Evolutionary conservation across 2,797 vertebrate species (phyloP), one percentile per base, ranked within the genome.

Genomic region (Tadarida brasiliensis): DNA sequence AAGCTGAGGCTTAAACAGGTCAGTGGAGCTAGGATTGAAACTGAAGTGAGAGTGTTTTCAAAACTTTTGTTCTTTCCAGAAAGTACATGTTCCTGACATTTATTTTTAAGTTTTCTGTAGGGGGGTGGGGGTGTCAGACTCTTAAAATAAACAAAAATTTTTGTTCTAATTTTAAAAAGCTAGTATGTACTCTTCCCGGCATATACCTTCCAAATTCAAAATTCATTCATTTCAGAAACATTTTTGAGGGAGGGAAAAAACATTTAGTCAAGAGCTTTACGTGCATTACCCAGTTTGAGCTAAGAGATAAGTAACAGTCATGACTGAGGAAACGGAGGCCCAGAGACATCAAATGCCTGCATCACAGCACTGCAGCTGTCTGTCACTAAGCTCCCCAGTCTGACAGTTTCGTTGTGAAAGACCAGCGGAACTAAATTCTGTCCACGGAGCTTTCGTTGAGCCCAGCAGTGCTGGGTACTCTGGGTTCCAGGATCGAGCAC

Each of bases 41-140:
- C 47, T 91, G 14, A 39, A 77, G 39, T 74, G 1, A 77, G 51
- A 73, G 44, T 76, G 83, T 88, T 67, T 71, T 83, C 33, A 71
- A 93, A 84, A 7, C 20, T 91, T 96, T 93, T 86, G 33, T 89
- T 93, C 49, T 95, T 84, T 87, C 83, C 85, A 94, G 87, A 93
- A 96, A 83, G 24, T 39, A 57, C 2, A 83, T 10, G 4, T 54
- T 78, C 5, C 39, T 44, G 16, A 77, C 84, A 70, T 26, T 35
- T 67, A n/a, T 30, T 76, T 94, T 71, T 77, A 28, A 91, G 57
- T 86, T 95, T 68, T 91, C 84, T 91, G 26, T 39, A 93, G 54
- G 44, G 74, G 11, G 7, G 22, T 11, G 73, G 44, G 2, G 26
- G 16, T 89, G 20, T 35, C 59, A 95, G 14, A 67, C 14, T 61